Percentiles rank a stretch among this genome's conserved stretches.
Evolutionary conservation across 1,140 invertebrate genomes (phyloP).

Genomic region (Onthophagus taurus): DNA sequence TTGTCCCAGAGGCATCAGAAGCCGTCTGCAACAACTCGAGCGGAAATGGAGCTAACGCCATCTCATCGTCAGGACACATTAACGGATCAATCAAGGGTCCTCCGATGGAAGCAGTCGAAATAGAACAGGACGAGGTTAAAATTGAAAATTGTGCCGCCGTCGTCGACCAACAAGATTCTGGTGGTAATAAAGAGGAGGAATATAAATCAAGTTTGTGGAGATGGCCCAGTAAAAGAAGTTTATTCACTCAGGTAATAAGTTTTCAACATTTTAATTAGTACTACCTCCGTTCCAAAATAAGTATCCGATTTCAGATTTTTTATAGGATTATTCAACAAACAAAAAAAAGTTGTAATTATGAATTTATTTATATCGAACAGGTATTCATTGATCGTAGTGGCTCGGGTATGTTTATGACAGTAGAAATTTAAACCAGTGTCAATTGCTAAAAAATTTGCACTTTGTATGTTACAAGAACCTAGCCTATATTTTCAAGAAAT

Average conservation of each 20-base stretch:
- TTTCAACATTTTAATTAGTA: not conserved
- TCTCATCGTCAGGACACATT: constrained; percentile 22
- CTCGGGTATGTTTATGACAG: no score
- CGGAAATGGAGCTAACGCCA: constrained; percentile 11
- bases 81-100: constrained; percentile 30
- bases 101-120: constrained; percentile 15
- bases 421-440: no score
- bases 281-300: no score
- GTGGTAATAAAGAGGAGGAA: constrained; percentile 22
- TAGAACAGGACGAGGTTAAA: constrained; percentile 32
- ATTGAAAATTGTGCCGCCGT: constrained; percentile 22
- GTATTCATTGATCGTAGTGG: not conserved
- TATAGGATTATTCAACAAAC: no score
- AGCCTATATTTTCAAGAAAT: no score
- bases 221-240: constrained; percentile 43
- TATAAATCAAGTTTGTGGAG: constrained; percentile 45
- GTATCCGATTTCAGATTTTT: no score
- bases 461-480: no score
- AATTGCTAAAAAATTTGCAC: not conserved
- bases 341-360: no score
- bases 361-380: no score
- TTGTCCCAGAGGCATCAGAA: constrained; percentile 30
- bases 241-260: constrained; percentile 41
- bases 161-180: no score
- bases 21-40: constrained; percentile 20